A percentile compares a stretch with the other conserved stretches of the same genome.
phyloP scores from a whole-genome alignment of 2,888 invertebrate species.

The Encarsia formosa region DNA sequence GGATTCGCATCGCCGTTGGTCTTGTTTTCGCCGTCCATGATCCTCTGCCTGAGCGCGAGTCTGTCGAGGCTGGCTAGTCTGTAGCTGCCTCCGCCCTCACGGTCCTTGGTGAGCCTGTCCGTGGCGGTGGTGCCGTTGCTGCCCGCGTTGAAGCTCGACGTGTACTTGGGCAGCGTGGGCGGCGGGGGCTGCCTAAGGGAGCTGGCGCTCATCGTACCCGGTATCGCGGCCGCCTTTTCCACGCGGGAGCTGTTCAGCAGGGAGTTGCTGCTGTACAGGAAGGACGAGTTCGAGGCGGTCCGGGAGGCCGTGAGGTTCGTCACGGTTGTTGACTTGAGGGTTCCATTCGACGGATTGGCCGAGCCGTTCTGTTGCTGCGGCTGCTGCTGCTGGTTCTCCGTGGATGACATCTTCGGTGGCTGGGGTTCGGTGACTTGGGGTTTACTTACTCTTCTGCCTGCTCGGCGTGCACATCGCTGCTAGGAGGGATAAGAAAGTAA shows the following conservation, averaged over 20 bases:
- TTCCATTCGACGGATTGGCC: slow-evolving; percentile 35
- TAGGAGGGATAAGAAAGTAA: too few relatives aligned
- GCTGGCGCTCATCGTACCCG: background rate
- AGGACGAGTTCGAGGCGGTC: slow-evolving; percentile 43
- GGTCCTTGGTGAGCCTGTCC: slow-evolving; percentile 63
- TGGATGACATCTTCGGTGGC: slow-evolving; percentile 15
- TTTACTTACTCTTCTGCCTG: too few relatives aligned
- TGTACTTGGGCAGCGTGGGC: slow-evolving; percentile 75
- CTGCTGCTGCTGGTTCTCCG: slow-evolving; percentile 21
- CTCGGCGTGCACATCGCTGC: too few relatives aligned
- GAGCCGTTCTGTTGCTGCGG: slow-evolving; percentile 41
- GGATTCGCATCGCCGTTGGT: slow-evolving; percentile 47
- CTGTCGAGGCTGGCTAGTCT: slow-evolving; percentile 75
- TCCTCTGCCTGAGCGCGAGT: slow-evolving; percentile 75
- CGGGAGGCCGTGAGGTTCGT: too few relatives aligned
- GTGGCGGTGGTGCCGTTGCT: slow-evolving; percentile 59
- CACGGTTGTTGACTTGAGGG: slow-evolving; percentile 37
- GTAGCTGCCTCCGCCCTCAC: slow-evolving; percentile 74
- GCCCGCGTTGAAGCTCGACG: slow-evolving; percentile 72
- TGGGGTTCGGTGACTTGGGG: too few relatives aligned
- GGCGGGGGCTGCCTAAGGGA: slow-evolving; percentile 65
- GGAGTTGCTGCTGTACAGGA: slow-evolving; percentile 46
- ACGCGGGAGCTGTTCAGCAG: slow-evolving; percentile 26
- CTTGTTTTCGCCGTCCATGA: slow-evolving; percentile 64
- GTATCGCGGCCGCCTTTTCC: background rate